Conservation (phyloP, 2,888 invertebrate genomes). For the Acanthacorydalis orientalis region DNA sequence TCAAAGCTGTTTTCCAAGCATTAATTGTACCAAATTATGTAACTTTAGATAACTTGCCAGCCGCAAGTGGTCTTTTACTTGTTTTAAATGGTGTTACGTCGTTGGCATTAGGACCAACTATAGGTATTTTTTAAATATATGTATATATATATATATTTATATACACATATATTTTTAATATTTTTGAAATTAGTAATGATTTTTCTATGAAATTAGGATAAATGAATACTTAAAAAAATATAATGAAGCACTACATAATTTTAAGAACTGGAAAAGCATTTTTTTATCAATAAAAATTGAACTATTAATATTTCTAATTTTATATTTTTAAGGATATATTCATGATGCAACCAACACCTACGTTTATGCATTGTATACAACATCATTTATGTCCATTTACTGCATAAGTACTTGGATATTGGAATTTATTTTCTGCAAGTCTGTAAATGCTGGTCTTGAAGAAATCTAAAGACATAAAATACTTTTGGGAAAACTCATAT, state of each 20-base stretch:
- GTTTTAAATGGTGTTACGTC: conserved; percentile 22
- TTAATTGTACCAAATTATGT: conserved; percentile 24
- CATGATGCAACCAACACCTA: conserved; percentile 21
- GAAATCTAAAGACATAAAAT: too few species aligned
- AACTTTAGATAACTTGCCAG: conserved; percentile 20
- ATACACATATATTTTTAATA: neutral
- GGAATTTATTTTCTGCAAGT: conserved; percentile 9
- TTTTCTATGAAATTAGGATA: too few species aligned
- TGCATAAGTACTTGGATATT: conserved; percentile 18
- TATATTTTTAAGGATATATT: conserved; percentile 16
- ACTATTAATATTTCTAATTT: neutral
- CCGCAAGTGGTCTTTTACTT: conserved; percentile 24
- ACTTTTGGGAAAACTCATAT: too few species aligned
- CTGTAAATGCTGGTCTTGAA: conserved; percentile 7
- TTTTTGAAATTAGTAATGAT: too few species aligned
- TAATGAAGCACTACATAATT: too few species aligned
- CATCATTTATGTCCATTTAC: conserved; percentile 19
- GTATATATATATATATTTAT: neutral
- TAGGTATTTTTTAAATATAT: conserved; percentile 17
- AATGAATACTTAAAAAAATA: too few species aligned
- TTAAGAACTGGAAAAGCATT: too few species aligned
- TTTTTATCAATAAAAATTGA: neutral
- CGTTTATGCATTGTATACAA: conserved; percentile 20
- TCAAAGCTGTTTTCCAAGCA: conserved; percentile 25
- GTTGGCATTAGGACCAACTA: conserved; percentile 21